phyloP scores from a whole-genome alignment of 2,888 invertebrate genomes.

The Heteromurus nitidus region DNA sequence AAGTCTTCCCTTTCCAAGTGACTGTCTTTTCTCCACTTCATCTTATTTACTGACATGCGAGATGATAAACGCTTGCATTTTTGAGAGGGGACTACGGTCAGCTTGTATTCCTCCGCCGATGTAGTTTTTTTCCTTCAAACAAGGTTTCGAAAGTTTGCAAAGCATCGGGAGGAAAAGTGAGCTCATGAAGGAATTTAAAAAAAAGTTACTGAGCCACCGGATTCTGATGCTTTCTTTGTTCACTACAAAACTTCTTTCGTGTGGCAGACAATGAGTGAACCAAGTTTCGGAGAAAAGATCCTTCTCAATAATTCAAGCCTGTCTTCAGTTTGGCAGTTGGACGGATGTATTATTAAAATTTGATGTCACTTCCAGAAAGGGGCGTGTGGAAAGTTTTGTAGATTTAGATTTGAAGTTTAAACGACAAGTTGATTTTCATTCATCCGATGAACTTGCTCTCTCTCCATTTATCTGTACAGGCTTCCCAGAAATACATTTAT shows the following conservation, averaged over 20 bases:
- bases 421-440: conserved; percentile 31
- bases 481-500: no score
- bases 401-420: conserved; percentile 5
- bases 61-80: conserved; percentile 28
- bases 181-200: background rate
- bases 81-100: background rate
- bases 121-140: no score
- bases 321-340: conserved; percentile 51
- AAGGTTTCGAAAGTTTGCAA: no score
- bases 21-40: no score
- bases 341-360: conserved; percentile 50
- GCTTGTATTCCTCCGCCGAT: background rate
- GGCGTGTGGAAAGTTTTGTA: background rate
- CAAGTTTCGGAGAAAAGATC: background rate
- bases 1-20: conserved; percentile 20
- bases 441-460: no score
- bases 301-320: conserved; percentile 15
- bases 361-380: conserved; percentile 27
- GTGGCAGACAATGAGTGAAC: no score
- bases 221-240: background rate
- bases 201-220: background rate
- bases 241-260: no score
- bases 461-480: no score
- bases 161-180: background rate
- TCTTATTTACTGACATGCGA: conserved; percentile 27